Evolutionary conservation across 2,888 invertebrate species (phyloP), one percentile per base, ranked within the genome.

Genomic region (Tenthredo distinguenda): DNA sequence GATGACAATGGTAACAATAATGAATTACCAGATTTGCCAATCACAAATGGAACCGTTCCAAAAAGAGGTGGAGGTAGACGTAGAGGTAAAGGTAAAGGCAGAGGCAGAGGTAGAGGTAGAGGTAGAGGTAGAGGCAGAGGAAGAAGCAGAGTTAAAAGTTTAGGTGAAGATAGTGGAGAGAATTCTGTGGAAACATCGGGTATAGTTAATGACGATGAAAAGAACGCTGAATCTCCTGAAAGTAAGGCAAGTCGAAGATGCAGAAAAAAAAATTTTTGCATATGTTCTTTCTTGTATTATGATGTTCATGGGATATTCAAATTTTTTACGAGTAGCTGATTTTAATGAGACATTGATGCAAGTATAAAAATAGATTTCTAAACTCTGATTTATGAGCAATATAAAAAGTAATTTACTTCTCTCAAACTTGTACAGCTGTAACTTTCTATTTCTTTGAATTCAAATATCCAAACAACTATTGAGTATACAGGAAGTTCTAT

Each of bases 51-150:
- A 21, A 81, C 6, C 10, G 47, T 62, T 40, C 15, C 18, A 2
- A 40, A 62, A 81, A 83, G 43, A 31, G 86, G 68, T 26, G 76
- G 86, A 87, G 86, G 86, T 10, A 85, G 86, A 50, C 87, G 89
- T 10, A 87, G 89, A 65, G 87, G 88, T 72, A 62, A 87, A 82
- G 77, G 86, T 7, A 85, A 85, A 55, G 87, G 89, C 12, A 87
- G 89, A 65, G 87, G 88, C 58, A 62, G 87, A 82, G 77, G 86
- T 0, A 85, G 87, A 83, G 77, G 86, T 0, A 85, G 86, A 71
- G 87, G 87, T 43, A 21, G 86, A 55, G 87, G 89, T 7, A 87
- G 89, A 43, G 87, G 89, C 34, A 68, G 87, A 74, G 77, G 86
- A 0, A 86, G 87, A 79, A 85, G 86, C 7, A 79, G 85, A 58